Percentiles rank a stretch among this genome's conserved stretches.
Evolutionary conservation across 2,113 vertebrate species (phyloP).

Genomic region (Himantopus leucocephalus): DNA sequence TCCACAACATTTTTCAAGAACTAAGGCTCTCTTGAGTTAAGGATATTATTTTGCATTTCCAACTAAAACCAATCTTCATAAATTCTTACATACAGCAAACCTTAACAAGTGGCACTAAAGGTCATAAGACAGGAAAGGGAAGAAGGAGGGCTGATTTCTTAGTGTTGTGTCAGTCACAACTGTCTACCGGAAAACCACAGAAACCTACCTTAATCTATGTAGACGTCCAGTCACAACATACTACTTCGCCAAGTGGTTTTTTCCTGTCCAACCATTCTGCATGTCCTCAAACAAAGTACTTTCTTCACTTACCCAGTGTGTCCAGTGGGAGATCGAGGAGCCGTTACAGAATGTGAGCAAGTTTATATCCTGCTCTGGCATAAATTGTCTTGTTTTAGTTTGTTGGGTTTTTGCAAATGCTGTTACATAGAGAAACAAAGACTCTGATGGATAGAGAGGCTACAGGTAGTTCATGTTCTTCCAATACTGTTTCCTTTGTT

Average conservation of each 20-base stretch:
- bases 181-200: conserved; percentile 69
- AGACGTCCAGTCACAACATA: conserved; percentile 54
- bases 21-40: not conserved
- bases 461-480: not conserved
- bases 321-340: not conserved
- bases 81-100: not conserved
- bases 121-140: conserved; percentile 61
- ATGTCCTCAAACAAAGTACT: not conserved
- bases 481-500: not conserved
- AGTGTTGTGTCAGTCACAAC: conserved; percentile 57
- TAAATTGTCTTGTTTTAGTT: not conserved
- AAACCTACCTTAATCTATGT: conserved; percentile 34
- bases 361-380: not conserved
- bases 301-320: not conserved
- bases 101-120: conserved; percentile 3
- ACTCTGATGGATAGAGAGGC: not conserved
- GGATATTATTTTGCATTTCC: not conserved
- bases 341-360: not conserved
- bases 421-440: not conserved
- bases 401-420: not conserved
- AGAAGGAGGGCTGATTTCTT: conserved; percentile 15
- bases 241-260: not conserved
- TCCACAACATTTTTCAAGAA: not conserved
- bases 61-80: not conserved
- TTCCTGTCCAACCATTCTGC: conserved; percentile 4